These are phyloP conservation scores for Sesamia nonagrioides DNA, from an alignment of 1,140 invertebrate genomes.

Conservation along the genomic window DNA sequence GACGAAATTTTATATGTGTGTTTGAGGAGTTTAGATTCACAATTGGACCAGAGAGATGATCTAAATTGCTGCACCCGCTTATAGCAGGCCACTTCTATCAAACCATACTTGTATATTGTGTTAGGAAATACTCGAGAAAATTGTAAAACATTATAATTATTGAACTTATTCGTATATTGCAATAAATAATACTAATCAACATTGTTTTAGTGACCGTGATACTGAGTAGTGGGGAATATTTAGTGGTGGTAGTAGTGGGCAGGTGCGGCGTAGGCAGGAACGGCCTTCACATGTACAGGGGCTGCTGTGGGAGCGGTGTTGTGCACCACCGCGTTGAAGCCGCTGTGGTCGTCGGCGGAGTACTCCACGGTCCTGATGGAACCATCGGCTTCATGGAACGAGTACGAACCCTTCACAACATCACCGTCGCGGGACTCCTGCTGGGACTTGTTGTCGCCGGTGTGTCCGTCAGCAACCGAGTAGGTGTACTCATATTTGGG, in stretches of 20 bases:
- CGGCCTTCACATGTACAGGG: constrained; percentile 52
- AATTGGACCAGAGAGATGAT: no score
- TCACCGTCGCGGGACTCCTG: constrained; percentile 87
- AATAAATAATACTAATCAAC: constrained; percentile 49
- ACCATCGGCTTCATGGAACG: constrained; percentile 85
- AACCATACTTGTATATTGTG: no score
- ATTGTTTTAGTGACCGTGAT: constrained; percentile 61
- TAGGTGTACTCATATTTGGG: constrained; percentile 86
- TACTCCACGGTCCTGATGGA: constrained; percentile 87
- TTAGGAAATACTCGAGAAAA: neutral
- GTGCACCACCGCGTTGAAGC: constrained; percentile 88
- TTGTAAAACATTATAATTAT: neutral
- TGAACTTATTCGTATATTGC: constrained; percentile 50
- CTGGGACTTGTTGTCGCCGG: constrained; percentile 87
- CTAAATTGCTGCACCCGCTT: no score
- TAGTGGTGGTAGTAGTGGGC: constrained; percentile 61
- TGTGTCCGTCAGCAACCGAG: constrained; percentile 85
- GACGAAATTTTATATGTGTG: no score
- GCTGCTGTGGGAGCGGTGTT: constrained; percentile 82
- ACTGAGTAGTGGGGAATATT: constrained; percentile 54
- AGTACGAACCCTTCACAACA: constrained; percentile 87
- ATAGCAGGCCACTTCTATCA: no score
- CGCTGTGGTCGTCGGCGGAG: constrained; percentile 87
- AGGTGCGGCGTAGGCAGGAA: constrained; percentile 47
- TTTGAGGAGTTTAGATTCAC: no score